Conservation (phyloP, 2,113 vertebrate genomes). For the Grammomys surdaster region DNA sequence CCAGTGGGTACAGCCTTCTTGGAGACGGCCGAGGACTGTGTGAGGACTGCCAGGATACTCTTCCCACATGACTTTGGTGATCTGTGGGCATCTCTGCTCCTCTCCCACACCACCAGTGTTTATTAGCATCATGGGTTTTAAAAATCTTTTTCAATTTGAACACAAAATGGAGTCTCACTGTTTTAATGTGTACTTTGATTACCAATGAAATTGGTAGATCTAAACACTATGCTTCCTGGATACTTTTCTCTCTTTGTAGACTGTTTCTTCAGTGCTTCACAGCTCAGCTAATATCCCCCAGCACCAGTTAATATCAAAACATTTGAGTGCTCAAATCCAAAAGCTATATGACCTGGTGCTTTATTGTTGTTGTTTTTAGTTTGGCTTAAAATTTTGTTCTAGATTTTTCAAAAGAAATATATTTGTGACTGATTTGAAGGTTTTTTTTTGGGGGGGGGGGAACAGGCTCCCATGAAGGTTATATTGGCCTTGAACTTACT, state of each 20-base stretch:
- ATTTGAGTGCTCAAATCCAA: neutral
- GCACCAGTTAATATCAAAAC: neutral
- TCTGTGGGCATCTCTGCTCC: neutral
- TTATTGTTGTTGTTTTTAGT: slow-evolving; percentile 19
- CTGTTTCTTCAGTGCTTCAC: neutral
- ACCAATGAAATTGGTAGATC: neutral
- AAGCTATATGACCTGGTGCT: neutral
- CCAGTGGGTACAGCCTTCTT: neutral
- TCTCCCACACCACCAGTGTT: neutral
- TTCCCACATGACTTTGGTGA: neutral
- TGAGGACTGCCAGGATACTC: neutral
- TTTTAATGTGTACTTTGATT: slow-evolving; percentile 35
- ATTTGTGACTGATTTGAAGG: neutral
- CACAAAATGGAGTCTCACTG: slow-evolving; percentile 18
- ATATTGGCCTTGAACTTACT: neutral
- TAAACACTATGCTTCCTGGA: neutral
- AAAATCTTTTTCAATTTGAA: slow-evolving; percentile 52
- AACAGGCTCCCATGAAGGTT: too few species aligned
- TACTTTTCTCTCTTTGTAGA: neutral
- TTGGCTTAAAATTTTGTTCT: slow-evolving; percentile 44
- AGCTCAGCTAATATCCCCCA: neutral
- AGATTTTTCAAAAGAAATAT: neutral
- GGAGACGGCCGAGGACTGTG: slow-evolving; percentile 8
- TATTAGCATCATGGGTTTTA: neutral
- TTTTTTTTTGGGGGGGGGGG: too few species aligned